Base-by-base conservation (phyloP, 2,888 invertebrate species). In the Sipha maydis region DNA sequence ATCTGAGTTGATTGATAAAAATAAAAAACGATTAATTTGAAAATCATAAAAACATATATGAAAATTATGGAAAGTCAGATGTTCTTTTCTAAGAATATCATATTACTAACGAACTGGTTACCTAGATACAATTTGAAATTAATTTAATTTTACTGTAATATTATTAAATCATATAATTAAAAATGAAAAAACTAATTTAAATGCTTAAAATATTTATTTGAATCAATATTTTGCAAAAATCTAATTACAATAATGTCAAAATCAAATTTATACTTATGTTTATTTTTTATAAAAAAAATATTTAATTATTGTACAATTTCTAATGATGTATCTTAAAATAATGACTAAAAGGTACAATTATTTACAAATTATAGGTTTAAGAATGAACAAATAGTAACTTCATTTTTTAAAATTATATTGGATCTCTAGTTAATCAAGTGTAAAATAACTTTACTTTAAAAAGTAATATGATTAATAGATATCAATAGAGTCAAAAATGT, bases 281-380 rank as follows among this genome's bases (percentile, higher is more conserved):
- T 25, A 21, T 61, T 21, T 61, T 61, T 25, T 19, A 61, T 19
- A 21, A 61, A 19, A 61, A 71, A 71, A 48, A 48, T 48, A 48
- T 14, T 48, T 48, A 41, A 1, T 9, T 9, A 41, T 41, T 9
- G 2, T 28, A 69, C 69, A 69, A 31, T 14, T 28, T 28, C 8
- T 69, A 67, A 67, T 67, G 7, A 11, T 69, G 8, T 7, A 61
- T 80, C 67, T 67, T 83, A 83, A 48, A 25, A 31, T 83, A 83
- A 71, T 71, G 82, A 83, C 82, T 83, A 31, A 71, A 71, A 48
- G n/a, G 82, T 41, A 38, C 8, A 61, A 38, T 61, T 25, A 17
- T 56, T 61, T 79, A 80, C 9, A 54, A 38, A 21, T 5, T 9
- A 75, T 38, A 9, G 2, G 21, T 25, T 38, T 38, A 38, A 8